Base-by-base conservation (phyloP, 2,113 vertebrate species). In the Actenoides hombroni region DNA sequence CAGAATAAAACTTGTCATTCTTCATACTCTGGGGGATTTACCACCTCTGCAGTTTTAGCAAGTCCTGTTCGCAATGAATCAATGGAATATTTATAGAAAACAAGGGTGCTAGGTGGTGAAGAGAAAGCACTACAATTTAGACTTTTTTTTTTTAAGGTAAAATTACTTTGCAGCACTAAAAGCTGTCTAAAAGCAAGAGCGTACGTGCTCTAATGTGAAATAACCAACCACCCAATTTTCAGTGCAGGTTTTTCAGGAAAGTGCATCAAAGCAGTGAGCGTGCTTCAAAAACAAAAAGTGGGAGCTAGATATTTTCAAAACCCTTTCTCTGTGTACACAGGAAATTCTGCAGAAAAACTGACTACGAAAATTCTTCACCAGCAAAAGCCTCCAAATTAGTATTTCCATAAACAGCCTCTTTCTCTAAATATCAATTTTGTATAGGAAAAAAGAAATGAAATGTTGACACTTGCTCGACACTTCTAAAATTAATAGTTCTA, bases 311-410 rank as follows among this genome's bases (percentile, higher is more conserved):
- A 81, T 29, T 59, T 31, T 5, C 35, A 67, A 94, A 68, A 5
- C 1, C 0, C 5, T 26, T 56, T 46, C 12, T 44, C 17, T 59
- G 8, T 1, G 3, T 5, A 40, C 29, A 37, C 5, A 65, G 48
- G 13, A 92, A 79, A 80, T 76, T 48, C 85, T 68, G 14, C 11
- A 40, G 63, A 71, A 86, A 86, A 48, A 11, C 8, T 25, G 5
- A 64, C 8, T 25, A 5, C 60, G 73, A 69, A 81, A 49, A 14
- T 13, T 29, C 2, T 75, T 94, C 56, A 25, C 8, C 3, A 69
- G 33, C 1, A 51, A 73, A 48, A 37, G 57, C 7, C 18, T 74
- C 7, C n/a, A 74, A 49, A 77, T 57, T 28, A 44, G 2, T 31
- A 56, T 51, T 79, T 68, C 31, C 3, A 81, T 6, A 65, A 24